Evolutionary conservation across 2,113 vertebrate genomes (phyloP).

Genomic region (Triplophysa tibetana): DNA sequence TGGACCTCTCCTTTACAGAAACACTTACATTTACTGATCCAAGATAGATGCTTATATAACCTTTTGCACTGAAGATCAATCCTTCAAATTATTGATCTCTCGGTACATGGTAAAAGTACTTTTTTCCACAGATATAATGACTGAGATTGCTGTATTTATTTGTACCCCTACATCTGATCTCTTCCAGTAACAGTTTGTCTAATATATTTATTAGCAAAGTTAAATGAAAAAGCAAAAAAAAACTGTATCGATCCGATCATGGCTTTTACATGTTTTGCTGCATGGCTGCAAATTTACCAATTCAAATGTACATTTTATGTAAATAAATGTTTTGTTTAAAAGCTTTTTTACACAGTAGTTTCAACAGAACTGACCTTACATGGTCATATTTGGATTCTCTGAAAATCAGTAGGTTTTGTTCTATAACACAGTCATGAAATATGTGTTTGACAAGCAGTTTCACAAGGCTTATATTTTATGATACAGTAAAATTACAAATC

Average conservation of each 20-base stretch:
- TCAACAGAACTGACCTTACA: background rate
- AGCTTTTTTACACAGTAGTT: background rate
- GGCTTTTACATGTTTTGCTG: background rate
- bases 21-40: background rate
- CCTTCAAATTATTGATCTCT: background rate
- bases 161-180: too few species aligned
- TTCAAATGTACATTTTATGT: slow-evolving; percentile 2
- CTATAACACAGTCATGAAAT: slow-evolving; percentile 49
- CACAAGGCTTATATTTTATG: slow-evolving; percentile 61
- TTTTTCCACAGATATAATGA: too few species aligned
- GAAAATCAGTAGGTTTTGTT: slow-evolving; percentile 25
- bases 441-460: slow-evolving; percentile 54
- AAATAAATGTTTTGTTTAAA: background rate
- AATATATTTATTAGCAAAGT: too few species aligned
- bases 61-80: slow-evolving; percentile 14
- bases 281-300: background rate
- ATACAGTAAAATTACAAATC: slow-evolving; percentile 58
- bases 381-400: background rate
- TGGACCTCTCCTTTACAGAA: background rate
- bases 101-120: too few species aligned
- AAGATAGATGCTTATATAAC: slow-evolving; percentile 9
- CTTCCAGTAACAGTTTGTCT: too few species aligned
- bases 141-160: too few species aligned
- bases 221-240: too few species aligned
- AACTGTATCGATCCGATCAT: too few species aligned